phyloP scores from a whole-genome alignment of 2,888 invertebrate genomes.

The Smittia aterrima region DNA sequence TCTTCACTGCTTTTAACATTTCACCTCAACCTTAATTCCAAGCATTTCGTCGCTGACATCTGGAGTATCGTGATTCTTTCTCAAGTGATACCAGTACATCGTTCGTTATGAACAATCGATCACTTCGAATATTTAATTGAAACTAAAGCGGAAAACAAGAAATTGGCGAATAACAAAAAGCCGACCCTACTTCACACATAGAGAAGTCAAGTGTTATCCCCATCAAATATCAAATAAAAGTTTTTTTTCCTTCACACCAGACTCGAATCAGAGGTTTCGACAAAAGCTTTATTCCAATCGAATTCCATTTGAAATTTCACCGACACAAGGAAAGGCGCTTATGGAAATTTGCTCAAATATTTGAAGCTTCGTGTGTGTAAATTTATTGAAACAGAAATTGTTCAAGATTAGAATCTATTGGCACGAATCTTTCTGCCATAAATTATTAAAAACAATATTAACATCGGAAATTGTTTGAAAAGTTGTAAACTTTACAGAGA shows the following conservation, averaged over 20 bases:
- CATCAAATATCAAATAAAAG: conserved; percentile 4
- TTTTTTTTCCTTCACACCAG: neutral
- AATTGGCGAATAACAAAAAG: neutral
- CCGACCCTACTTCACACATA: conserved; percentile 24
- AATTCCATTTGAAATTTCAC: neutral
- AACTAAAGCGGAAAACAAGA: conserved; percentile 23
- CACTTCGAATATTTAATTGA: conserved; percentile 36
- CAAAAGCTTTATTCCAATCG: neutral
- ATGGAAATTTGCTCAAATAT: conserved; percentile 9
- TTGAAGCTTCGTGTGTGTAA: neutral
- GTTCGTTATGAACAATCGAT: conserved; percentile 2
- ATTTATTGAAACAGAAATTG: conserved; percentile 33
- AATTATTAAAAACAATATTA: neutral
- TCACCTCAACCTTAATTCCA: neutral
- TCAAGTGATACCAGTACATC: conserved; percentile 38
- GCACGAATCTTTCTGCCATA: conserved; percentile 20
- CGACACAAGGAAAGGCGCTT: neutral
- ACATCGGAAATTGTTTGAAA: neutral
- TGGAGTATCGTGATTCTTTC: neutral
- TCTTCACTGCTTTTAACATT: neutral
- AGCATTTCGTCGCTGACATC: neutral
- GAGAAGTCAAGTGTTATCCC: conserved; percentile 25
- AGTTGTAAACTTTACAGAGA: too few relatives aligned
- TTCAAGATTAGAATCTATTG: conserved; percentile 13
- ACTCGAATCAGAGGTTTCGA: neutral